Evolutionary conservation across 2,113 vertebrate species (phyloP).

Genomic region (Myrmecophaga tridactyla): DNA sequence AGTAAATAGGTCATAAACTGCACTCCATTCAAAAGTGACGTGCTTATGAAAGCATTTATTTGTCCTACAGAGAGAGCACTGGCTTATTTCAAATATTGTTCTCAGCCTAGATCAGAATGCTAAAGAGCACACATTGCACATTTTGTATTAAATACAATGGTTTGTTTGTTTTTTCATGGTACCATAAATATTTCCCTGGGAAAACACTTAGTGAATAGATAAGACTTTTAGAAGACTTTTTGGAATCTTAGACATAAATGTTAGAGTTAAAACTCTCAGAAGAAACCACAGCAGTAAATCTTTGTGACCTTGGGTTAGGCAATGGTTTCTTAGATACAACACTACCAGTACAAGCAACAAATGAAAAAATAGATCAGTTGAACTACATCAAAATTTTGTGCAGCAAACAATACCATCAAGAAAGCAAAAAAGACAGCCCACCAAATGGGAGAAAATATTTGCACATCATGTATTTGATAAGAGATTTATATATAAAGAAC

Average conservation of each 20-base stretch:
- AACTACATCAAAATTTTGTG: background rate
- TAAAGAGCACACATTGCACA: slow-evolving; percentile 58
- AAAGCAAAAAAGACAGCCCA: slow-evolving; percentile 25
- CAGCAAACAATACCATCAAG: background rate
- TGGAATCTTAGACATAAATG: background rate
- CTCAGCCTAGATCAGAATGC: slow-evolving; percentile 65
- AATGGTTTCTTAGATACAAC: background rate
- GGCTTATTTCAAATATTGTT: slow-evolving; percentile 70
- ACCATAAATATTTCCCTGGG: slow-evolving; percentile 49
- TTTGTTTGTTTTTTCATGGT: slow-evolving; percentile 41
- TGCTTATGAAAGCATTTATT: slow-evolving; percentile 70
- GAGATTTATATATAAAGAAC: slow-evolving; percentile 10
- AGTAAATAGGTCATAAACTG: slow-evolving; percentile 75
- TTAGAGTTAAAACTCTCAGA: background rate
- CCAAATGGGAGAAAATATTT: slow-evolving; percentile 26
- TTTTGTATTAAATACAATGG: slow-evolving; percentile 65
- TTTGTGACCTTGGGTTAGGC: background rate
- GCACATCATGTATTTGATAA: slow-evolving; percentile 40
- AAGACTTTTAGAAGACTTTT: slow-evolving; percentile 37
- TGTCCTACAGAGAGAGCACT: slow-evolving; percentile 60
- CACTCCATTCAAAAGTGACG: slow-evolving; percentile 66
- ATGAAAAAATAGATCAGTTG: background rate
- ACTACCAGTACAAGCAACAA: background rate
- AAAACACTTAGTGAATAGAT: slow-evolving; percentile 52
- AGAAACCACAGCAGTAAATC: background rate